Evolutionary conservation across 2,888 invertebrate genomes (phyloP), one percentile per base, ranked within the genome.

Genomic region (Bellardia bayeri): DNA sequence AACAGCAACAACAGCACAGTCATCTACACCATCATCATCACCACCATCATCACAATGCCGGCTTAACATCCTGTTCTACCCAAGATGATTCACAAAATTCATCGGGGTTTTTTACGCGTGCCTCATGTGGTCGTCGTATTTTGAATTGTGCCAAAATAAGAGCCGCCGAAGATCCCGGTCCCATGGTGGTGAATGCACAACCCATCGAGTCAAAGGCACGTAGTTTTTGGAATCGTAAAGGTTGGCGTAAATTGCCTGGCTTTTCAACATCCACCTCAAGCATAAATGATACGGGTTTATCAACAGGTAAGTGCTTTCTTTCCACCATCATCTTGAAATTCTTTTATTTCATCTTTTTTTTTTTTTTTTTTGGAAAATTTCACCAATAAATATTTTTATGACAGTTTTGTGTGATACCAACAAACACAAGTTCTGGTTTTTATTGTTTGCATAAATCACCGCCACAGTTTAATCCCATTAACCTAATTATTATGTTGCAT

Each of bases 241-340:
- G 96, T 2, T 97, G 97, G 97, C 96, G 96, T 91, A 97, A 97
- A 92, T 94, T 97, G 89, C 96, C 97, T 16, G 96, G 96, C 42
- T 96, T 97, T 91, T 96, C 96, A 81, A 96, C 96, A 90, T 96
- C 96, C 91, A 96, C 95, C 76, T 96, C 95, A 90, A 96, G 95
- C 91, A 95, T 95, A 91, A 96, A 96, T 92, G 96, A 96, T 92
- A 95, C 95, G 63, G 95, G 95, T 85, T 94, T 95, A 75, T 82
- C 90, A 92, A 84, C 90, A 92, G 96, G 96, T 96, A 94, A 95
- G 96, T 84, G 66, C 13, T 49, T 74, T 66, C 13, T 2, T 56
- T 14, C 30, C 13, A n/a, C 61, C 49, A 14, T 8, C 7, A n/a
- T 54, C 11, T 33, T 14, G 3, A 74, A 54, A 61, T 54, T 71